Conservation (phyloP, 2,888 invertebrate species). For the Slavum lentiscoides region DNA sequence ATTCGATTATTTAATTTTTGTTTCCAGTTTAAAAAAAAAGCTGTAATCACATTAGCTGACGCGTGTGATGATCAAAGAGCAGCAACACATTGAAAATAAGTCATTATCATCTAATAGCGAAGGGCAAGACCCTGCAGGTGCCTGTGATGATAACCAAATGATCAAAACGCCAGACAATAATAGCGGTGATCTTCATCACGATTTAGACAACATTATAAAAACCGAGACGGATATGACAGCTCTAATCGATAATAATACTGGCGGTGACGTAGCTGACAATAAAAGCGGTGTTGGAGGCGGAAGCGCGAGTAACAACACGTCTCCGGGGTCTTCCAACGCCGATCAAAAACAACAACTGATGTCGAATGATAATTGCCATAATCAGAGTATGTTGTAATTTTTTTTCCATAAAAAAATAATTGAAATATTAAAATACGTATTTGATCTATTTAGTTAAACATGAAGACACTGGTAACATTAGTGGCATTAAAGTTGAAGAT, state of each 20-base stretch:
- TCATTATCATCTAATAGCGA: constrained; percentile 24
- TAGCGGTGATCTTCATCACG: constrained; percentile 38
- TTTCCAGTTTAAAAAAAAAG: constrained; percentile 13
- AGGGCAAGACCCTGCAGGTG: constrained; percentile 1
- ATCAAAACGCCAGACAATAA: constrained; percentile 42
- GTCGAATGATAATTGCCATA: constrained; percentile 37
- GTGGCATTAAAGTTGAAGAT: constrained; percentile 45
- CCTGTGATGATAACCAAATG: constrained; percentile 44
- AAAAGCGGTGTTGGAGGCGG: constrained; percentile 36
- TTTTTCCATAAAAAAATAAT: neutral
- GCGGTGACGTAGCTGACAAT: constrained; percentile 18
- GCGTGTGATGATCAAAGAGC: constrained; percentile 50
- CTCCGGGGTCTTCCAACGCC: constrained; percentile 33
- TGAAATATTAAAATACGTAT: neutral
- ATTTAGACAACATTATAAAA: constrained; percentile 41
- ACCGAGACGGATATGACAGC: constrained; percentile 44
- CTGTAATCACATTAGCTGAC: neutral
- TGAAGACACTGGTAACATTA: constrained; percentile 24
- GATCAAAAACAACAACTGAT: constrained; percentile 38
- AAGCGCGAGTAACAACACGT: constrained; percentile 19
- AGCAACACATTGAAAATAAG: constrained; percentile 38
- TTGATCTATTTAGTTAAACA: constrained; percentile 41
- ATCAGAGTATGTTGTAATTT: constrained; percentile 35
- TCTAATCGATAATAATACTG: constrained; percentile 20
- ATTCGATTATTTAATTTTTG: neutral